Percentiles rank a stretch among this genome's conserved stretches.
Evolutionary conservation across 2,888 invertebrate species (phyloP).

Genomic region (Gibbula magus): DNA sequence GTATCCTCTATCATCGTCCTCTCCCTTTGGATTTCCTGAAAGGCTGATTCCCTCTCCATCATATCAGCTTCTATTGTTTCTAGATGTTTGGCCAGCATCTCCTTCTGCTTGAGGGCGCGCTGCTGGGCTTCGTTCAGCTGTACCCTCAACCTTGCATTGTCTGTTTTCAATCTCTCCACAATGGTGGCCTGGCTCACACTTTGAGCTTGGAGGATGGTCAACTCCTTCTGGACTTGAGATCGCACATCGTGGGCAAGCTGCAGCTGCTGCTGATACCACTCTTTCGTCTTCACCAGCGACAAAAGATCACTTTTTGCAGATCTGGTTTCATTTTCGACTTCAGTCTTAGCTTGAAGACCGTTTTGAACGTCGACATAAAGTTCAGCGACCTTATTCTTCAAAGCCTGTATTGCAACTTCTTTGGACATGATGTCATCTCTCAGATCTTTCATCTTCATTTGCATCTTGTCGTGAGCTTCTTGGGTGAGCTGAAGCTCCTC

Average conservation of each 20-base stretch:
- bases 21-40: constrained; percentile 74
- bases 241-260: constrained; percentile 73
- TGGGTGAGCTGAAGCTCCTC: constrained; percentile 73
- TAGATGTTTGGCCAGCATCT: constrained; percentile 75
- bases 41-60: constrained; percentile 76
- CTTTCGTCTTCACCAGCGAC: constrained; percentile 73
- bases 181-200: constrained; percentile 54
- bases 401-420: constrained; percentile 73
- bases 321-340: constrained; percentile 73
- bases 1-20: constrained; percentile 70
- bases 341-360: constrained; percentile 73
- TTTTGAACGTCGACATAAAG: constrained; percentile 76
- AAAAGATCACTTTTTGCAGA: constrained; percentile 72
- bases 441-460: constrained; percentile 68
- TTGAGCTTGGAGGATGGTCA: constrained; percentile 71
- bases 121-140: constrained; percentile 74
- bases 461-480: constrained; percentile 67
- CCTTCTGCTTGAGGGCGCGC: constrained; percentile 76
- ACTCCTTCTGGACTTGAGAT: constrained; percentile 73
- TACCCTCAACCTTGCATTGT: constrained; percentile 71
- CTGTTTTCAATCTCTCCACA: constrained; percentile 73
- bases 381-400: constrained; percentile 76
- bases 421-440: constrained; percentile 72
- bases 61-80: constrained; percentile 77
- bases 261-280: constrained; percentile 77